A percentile compares a stretch with the other conserved stretches of the same genome.
phyloP scores from a whole-genome alignment of 92 coral and sea anemone genomes.

The Epizoanthus ramosus region DNA sequence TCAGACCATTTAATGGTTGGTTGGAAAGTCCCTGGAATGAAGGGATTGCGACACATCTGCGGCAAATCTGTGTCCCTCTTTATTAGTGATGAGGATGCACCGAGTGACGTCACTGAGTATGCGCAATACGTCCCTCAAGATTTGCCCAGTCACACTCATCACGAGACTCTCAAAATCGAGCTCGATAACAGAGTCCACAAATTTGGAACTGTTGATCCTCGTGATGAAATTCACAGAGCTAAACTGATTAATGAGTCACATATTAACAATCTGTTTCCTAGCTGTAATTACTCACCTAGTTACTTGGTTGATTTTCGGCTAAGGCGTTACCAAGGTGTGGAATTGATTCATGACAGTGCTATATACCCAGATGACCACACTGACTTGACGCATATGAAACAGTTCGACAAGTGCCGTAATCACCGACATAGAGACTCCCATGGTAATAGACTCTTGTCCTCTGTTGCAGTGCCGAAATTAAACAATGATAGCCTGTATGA shows the following conservation, averaged over 20 bases:
- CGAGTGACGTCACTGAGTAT: constrained; percentile 82
- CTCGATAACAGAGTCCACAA: constrained; percentile 55
- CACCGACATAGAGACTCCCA: constrained; percentile 81
- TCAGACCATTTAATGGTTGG: constrained; percentile 87
- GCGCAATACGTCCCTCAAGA: constrained; percentile 81
- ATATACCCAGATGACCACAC: constrained; percentile 88
- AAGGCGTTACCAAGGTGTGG: constrained; percentile 89
- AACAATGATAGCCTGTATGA: constrained; percentile 62
- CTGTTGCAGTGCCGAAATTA: constrained; percentile 6
- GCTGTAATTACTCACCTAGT: constrained; percentile 84
- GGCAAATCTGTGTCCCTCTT: constrained; percentile 81
- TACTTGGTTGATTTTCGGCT: constrained; percentile 83
- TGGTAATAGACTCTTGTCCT: constrained; percentile 58
- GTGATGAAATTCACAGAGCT: constrained; percentile 46
- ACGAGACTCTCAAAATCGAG: constrained; percentile 48
- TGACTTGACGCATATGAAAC: constrained; percentile 76
- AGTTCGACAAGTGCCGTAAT: constrained; percentile 64
- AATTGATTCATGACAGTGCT: constrained; percentile 87
- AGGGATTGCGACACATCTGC: constrained; percentile 76
- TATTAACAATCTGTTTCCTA: constrained; percentile 53
- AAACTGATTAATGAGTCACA: constrained; percentile 48
- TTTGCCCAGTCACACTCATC: constrained; percentile 79
- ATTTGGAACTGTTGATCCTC: constrained; percentile 64
- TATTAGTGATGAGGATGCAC: constrained; percentile 63
- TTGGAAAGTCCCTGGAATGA: constrained; percentile 87